These are phyloP conservation scores for Esox niger DNA, from an alignment of 2,113 vertebrate species.

Conservation along the genomic window DNA sequence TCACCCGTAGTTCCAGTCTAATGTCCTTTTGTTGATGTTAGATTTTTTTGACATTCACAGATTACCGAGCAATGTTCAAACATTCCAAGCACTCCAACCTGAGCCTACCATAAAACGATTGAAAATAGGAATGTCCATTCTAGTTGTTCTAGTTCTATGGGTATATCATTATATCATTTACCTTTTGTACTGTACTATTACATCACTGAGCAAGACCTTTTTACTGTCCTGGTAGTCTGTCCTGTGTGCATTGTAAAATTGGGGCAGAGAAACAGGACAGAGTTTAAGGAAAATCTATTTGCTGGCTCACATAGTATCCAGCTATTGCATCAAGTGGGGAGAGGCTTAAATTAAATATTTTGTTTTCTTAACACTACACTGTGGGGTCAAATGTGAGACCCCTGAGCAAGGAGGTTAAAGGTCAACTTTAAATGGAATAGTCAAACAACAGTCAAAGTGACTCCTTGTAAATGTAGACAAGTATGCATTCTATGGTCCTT, in stretches of 20 bases:
- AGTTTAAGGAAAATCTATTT: background rate
- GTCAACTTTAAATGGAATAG: too few relatives aligned
- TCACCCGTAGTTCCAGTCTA: too few relatives aligned
- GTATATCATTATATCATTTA: constrained; percentile 27
- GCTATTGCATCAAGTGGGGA: too few relatives aligned
- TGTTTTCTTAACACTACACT: too few relatives aligned
- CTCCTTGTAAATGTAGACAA: too few relatives aligned
- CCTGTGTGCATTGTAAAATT: constrained; percentile 44
- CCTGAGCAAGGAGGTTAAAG: too few relatives aligned
- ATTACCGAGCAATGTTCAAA: background rate
- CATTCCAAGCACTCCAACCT: background rate
- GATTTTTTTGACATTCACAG: background rate
- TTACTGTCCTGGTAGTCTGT: constrained; percentile 39
- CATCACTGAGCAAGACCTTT: constrained; percentile 52
- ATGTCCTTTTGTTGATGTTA: background rate
- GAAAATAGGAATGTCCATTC: constrained; percentile 28
- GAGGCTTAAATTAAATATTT: too few relatives aligned
- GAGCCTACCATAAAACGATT: background rate
- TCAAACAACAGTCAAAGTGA: too few relatives aligned
- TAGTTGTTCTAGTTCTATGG: constrained; percentile 17
- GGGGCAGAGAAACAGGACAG: background rate
- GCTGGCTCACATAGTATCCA: too few relatives aligned
- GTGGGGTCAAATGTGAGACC: too few relatives aligned
- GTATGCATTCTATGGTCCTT: too few relatives aligned
- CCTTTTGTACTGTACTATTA: constrained; percentile 47